Percentiles rank a stretch among this genome's conserved stretches.
Conservation (phyloP, 2,797 vertebrate genomes). For the Hybognathus amarus region DNA sequence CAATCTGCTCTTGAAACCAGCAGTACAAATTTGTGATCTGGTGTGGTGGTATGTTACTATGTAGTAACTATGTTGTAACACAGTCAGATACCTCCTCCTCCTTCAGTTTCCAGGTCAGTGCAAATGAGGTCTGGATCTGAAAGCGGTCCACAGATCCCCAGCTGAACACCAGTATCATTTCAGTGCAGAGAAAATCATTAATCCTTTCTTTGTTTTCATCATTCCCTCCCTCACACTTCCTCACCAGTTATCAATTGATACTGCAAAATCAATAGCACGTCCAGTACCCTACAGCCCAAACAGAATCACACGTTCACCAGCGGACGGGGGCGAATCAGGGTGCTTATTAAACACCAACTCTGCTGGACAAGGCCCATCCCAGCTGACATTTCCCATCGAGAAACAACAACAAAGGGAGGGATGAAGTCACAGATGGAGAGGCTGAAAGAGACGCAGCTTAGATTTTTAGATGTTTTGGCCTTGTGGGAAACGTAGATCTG, state of each 20-base stretch:
- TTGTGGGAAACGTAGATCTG: constrained; percentile 8
- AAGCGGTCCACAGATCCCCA: neutral
- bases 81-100: neutral
- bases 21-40: neutral
- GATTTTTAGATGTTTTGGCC: neutral
- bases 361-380: constrained; percentile 27
- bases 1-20: neutral
- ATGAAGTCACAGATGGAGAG: neutral
- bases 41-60: neutral
- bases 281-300: constrained; percentile 51
- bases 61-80: neutral
- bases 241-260: constrained; percentile 50
- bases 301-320: constrained; percentile 52
- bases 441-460: neutral
- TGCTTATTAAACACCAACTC: constrained; percentile 53
- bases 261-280: constrained; percentile 53
- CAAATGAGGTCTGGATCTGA: constrained; percentile 15
- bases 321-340: constrained; percentile 48
- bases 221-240: constrained; percentile 36
- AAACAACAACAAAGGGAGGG: constrained; percentile 31
- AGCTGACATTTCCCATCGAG: constrained; percentile 31
- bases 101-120: constrained; percentile 10
- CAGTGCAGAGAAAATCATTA: constrained; percentile 46
- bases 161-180: constrained; percentile 20
- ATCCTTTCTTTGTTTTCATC: constrained; percentile 55